Evolutionary conservation across 2,888 invertebrate species (phyloP).

Genomic region (Eurytoma adleriae): DNA sequence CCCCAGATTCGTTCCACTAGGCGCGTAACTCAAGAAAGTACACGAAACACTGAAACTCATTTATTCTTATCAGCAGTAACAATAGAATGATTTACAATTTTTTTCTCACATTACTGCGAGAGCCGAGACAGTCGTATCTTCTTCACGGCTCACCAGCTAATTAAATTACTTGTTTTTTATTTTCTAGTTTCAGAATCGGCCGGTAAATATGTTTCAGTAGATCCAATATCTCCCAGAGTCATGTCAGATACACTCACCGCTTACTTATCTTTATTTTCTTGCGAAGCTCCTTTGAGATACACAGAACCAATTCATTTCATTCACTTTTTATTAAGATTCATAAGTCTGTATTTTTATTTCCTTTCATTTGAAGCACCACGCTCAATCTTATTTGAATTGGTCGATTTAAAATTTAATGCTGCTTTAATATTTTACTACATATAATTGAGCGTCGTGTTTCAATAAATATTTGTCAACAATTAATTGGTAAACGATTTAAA

Average conservation of each 20-base stretch:
- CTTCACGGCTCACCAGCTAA: too few relatives aligned
- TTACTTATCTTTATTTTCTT: too few relatives aligned
- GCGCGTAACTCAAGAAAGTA: conserved; percentile 9
- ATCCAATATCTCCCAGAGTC: neutral
- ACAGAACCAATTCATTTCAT: too few relatives aligned
- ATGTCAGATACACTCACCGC: neutral
- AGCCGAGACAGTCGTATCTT: too few relatives aligned
- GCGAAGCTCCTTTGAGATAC: too few relatives aligned
- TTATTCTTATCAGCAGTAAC: neutral
- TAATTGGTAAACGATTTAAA: too few relatives aligned
- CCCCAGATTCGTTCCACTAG: conserved; percentile 1
- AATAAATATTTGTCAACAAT: neutral
- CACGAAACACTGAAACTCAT: conserved; percentile 11
- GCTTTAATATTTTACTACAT: neutral
- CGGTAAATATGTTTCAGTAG: too few relatives aligned
- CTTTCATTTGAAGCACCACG: neutral
- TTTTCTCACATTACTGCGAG: too few relatives aligned
- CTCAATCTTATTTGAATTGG: neutral
- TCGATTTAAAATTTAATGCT: neutral
- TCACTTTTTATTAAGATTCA: too few relatives aligned
- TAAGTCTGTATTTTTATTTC: neutral
- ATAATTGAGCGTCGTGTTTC: neutral
- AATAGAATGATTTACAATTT: neutral
- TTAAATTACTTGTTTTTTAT: too few relatives aligned
- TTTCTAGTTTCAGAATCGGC: too few relatives aligned